These are phyloP conservation scores for Ptilodon capucinus DNA, from an alignment of 2,888 invertebrate genomes.

Conservation along the genomic window DNA sequence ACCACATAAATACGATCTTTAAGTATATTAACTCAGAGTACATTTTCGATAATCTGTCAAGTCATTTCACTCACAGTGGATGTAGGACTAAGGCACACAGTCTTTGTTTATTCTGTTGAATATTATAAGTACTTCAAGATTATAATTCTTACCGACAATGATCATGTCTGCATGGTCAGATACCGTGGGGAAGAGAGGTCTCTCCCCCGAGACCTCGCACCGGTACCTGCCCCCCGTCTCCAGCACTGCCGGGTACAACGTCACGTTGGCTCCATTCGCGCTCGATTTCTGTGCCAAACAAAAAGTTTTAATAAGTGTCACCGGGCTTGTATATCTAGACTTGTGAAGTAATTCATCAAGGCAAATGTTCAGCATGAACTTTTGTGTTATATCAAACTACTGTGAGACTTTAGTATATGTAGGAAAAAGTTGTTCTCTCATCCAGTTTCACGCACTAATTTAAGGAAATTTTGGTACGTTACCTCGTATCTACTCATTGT, in stretches of 20 bases:
- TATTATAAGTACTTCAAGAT: too few relatives aligned
- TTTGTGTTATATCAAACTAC: not conserved
- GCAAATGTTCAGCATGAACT: not conserved
- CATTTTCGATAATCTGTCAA: too few relatives aligned
- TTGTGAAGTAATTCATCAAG: not conserved
- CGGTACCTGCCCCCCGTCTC: conserved; percentile 89
- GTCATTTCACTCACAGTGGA: too few relatives aligned
- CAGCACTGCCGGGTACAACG: conserved; percentile 85
- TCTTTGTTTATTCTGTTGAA: too few relatives aligned
- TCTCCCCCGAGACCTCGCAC: conserved; percentile 90
- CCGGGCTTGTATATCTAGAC: not conserved
- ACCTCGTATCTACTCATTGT: too few relatives aligned
- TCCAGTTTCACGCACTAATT: too few relatives aligned
- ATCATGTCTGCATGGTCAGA: conserved; percentile 88
- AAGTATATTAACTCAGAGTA: too few relatives aligned
- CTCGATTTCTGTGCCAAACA: conserved; percentile 80
- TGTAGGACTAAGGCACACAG: too few relatives aligned
- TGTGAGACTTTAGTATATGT: not conserved
- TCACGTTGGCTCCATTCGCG: conserved; percentile 85
- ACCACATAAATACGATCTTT: too few relatives aligned
- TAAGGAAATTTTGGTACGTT: too few relatives aligned
- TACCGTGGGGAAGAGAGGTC: conserved; percentile 90
- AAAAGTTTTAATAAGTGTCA: conserved; percentile 16
- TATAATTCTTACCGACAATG: conserved; percentile 85
- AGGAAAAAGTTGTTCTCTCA: too few relatives aligned